Base-by-base conservation (phyloP, 2,888 invertebrate species). In the Rhyacophila evoluta region DNA sequence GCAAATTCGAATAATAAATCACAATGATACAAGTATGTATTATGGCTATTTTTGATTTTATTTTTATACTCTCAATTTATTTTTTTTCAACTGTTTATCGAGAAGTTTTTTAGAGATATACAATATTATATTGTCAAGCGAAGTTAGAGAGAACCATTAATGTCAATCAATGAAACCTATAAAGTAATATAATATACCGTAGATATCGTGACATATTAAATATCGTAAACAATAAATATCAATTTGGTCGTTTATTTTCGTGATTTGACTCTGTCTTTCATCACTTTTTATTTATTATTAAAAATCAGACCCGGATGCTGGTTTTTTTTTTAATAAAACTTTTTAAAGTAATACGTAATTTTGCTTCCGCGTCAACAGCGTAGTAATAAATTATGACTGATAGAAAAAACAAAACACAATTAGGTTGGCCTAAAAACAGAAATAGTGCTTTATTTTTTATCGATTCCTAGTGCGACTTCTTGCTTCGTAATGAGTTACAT, bases 201-300 rank as follows among this genome's bases (percentile, higher is more conserved):
- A 6, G 19, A 5, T 41, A 41, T 41, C 41, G 5, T 41, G 41
- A 19, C 55, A 25, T 3, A 19, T 55, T 55, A 25, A 19, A 8
- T 25, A 19, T 55, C 19, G 55, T 55, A 55, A 55, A 55, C 55
- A 55, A 55, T 55, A 55, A 55, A 55, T 55, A 55, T 55, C 55
- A 12, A 55, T 55, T 55, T 55, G 55, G 5, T 19, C 19, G 5
- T 19, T 41, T 55, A 25, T 55, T 12, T 55, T 55, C 55, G 25
- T 25, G 55, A 55, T 55, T 55, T 55, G 10, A 8, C 55, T 55
- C 55, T 55, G 55, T 55, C 55, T 55, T 55, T 55, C 55, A 55
- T 55, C 55, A 55, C 55, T 55, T 19, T 55, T 25, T 19, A 55
- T 55, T 55, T 25, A 55, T 19, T 55, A 55, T 55, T 19, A 19